These are phyloP conservation scores for Octomys mimax DNA, from an alignment of 2,797 vertebrate genomes.

Conservation along the genomic window DNA sequence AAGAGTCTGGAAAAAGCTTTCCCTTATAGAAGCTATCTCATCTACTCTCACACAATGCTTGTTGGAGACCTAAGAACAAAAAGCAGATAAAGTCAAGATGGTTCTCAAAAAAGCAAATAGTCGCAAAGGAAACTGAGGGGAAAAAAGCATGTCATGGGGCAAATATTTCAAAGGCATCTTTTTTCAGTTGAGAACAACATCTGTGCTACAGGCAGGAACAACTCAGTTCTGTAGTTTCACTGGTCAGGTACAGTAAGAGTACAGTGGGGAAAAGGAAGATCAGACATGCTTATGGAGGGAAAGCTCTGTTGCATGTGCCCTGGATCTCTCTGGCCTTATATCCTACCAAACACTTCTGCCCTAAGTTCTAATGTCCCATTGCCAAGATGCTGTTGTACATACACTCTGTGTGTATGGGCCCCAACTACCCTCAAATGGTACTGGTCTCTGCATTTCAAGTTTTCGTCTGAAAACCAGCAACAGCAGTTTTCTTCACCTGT, in stretches of 20 bases:
- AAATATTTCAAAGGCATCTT: not conserved
- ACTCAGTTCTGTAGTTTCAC: not conserved
- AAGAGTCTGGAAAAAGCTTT: not conserved
- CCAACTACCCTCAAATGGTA: no score
- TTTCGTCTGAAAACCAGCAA: not conserved
- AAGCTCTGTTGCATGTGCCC: rapidly evolving
- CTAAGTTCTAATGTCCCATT: not conserved
- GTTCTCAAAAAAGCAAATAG: slow-evolving; percentile 13
- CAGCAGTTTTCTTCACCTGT: not conserved
- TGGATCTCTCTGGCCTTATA: not conserved
- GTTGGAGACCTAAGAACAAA: not conserved
- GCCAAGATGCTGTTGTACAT: not conserved
- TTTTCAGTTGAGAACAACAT: not conserved
- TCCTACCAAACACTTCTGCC: not conserved
- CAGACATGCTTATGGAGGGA: not conserved
- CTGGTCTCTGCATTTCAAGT: not conserved
- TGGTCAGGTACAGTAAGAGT: not conserved
- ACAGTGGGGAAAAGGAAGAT: rapidly evolving
- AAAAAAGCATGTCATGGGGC: not conserved
- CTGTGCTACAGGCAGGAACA: not conserved
- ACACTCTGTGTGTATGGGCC: not conserved
- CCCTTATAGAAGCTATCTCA: not conserved
- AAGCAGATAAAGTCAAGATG: not conserved
- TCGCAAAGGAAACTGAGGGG: slow-evolving; percentile 1
- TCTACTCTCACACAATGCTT: not conserved